phyloP scores from a whole-genome alignment of 2,888 invertebrate species.

The Drosophila silvestris region DNA sequence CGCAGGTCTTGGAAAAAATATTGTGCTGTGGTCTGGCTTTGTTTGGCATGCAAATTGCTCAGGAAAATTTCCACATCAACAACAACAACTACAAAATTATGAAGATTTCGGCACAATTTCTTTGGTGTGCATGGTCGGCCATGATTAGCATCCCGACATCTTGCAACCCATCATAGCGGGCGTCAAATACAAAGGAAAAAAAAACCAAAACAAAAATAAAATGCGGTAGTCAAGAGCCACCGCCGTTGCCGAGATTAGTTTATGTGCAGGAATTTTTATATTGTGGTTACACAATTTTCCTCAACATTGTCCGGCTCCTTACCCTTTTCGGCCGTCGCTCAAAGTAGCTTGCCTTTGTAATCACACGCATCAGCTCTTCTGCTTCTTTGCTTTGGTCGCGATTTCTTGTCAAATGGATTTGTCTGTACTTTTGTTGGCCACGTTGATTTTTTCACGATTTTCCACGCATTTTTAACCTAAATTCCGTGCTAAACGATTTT shows the following conservation, averaged over 20 bases:
- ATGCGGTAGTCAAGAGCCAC: conserved; percentile 65
- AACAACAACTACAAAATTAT: conserved; percentile 37
- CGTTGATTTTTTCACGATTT: conserved; percentile 71
- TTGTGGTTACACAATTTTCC: conserved; percentile 79
- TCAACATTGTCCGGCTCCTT: conserved; percentile 22
- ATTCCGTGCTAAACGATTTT: conserved; percentile 79
- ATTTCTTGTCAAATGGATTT: conserved; percentile 30
- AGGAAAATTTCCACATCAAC: conserved; percentile 40
- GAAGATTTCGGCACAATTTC: conserved; percentile 72
- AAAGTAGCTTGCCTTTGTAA: conserved; percentile 36
- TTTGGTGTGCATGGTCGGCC: conserved; percentile 57
- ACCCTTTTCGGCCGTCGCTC: conserved; percentile 16
- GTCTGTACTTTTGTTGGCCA: conserved; percentile 21
- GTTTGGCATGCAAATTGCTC: conserved; percentile 65
- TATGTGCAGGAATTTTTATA: conserved; percentile 78
- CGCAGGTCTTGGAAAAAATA: conserved; percentile 22
- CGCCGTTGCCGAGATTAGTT: conserved; percentile 69
- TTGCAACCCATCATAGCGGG: conserved; percentile 36
- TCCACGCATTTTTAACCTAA: conserved; percentile 81
- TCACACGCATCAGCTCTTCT: conserved; percentile 68
- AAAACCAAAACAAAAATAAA: conserved; percentile 38
- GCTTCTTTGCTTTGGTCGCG: conserved; percentile 34
- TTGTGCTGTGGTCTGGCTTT: conserved; percentile 25
- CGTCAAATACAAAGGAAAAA: conserved; percentile 44
- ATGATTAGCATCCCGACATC: conserved; percentile 59